A percentile compares a stretch with the other conserved stretches of the same genome.
Conservation (phyloP, 2,113 vertebrate species). For the Xerus inauris region DNA sequence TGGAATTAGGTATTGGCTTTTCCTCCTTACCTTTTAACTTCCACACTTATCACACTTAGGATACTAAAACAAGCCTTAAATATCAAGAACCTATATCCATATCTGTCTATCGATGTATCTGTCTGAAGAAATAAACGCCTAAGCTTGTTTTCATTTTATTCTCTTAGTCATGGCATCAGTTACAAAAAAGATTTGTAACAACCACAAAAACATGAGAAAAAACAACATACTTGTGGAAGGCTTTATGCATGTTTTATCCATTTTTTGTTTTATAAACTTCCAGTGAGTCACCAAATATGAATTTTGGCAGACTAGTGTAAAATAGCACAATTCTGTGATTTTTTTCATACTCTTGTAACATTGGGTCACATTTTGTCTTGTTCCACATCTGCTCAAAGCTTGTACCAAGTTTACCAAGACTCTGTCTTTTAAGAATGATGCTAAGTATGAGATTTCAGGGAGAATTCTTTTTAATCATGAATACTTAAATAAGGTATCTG, state of each 20-base stretch:
- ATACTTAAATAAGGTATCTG: slow-evolving; percentile 49
- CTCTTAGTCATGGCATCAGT: slow-evolving; percentile 28
- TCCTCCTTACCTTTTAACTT: neutral
- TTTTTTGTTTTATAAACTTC: slow-evolving; percentile 71
- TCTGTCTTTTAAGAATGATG: neutral
- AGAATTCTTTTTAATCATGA: neutral
- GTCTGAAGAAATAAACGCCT: neutral
- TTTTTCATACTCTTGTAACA: slow-evolving; percentile 56
- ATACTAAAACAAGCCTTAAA: neutral
- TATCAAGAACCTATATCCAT: neutral
- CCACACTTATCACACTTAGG: neutral
- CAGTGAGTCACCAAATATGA: slow-evolving; percentile 60
- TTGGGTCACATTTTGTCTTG: slow-evolving; percentile 22
- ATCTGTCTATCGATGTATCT: neutral
- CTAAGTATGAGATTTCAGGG: slow-evolving; percentile 16
- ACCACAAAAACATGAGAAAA: slow-evolving; percentile 49
- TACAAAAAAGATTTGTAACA: slow-evolving; percentile 60
- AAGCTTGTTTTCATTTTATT: slow-evolving; percentile 52
- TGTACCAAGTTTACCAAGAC: slow-evolving; percentile 41
- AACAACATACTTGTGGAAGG: slow-evolving; percentile 33
- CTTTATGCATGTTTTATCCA: slow-evolving; percentile 51
- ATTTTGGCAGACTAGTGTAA: slow-evolving; percentile 58
- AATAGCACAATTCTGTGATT: slow-evolving; percentile 29
- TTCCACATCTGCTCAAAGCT: slow-evolving; percentile 45
- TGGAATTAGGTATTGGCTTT: neutral